Percentiles rank a stretch among this genome's conserved stretches.
Evolutionary conservation across 1,140 invertebrate species (phyloP).

Genomic region (Delia radicum): DNA sequence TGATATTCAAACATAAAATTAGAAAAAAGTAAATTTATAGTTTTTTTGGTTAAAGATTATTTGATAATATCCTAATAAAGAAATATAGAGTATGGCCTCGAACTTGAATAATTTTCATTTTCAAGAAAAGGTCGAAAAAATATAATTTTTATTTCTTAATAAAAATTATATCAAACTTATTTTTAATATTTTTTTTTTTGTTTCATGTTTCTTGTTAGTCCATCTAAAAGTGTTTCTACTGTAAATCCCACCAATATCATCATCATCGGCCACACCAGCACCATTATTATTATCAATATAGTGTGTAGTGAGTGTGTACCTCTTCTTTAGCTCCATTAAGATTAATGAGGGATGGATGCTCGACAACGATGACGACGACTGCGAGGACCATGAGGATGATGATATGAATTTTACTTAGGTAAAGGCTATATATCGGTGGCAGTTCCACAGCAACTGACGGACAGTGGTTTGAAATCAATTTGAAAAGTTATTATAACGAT

Average conservation of each 20-base stretch:
- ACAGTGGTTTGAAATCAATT: neutral
- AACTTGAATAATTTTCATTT: no score
- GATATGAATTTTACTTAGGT: neutral
- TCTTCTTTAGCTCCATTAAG: conserved; percentile 25
- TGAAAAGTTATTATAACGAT: no score
- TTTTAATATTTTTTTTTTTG: no score
- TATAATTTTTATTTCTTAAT: no score
- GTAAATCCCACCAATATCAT: neutral
- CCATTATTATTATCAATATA: conserved; percentile 20
- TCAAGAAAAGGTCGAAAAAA: no score
- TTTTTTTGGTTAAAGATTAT: no score
- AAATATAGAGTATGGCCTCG: no score
- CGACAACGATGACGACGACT: neutral
- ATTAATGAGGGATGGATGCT: conserved; percentile 25
- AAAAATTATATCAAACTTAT: no score
- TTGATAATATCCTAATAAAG: no score
- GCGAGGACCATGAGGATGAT: neutral
- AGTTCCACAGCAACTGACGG: neutral
- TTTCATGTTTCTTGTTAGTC: no score
- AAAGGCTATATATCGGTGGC: neutral
- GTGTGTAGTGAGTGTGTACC: conserved; percentile 8
- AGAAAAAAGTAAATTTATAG: no score
- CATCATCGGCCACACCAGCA: neutral
- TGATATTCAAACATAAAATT: no score
- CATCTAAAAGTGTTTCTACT: neutral